phyloP scores from a whole-genome alignment of 2,113 vertebrate genomes.

The Albula goreensis region DNA sequence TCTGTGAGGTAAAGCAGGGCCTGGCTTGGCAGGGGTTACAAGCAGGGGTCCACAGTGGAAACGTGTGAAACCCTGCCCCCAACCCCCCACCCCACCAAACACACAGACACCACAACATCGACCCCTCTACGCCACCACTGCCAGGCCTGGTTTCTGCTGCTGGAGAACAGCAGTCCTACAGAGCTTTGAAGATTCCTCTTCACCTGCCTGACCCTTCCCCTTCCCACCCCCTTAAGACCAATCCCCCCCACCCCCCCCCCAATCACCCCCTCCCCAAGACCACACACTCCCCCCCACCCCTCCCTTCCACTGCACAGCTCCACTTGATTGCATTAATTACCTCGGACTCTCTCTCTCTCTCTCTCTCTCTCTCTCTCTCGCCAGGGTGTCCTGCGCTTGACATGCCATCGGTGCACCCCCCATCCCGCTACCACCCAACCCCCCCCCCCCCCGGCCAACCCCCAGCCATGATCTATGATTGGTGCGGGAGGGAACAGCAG shows the following conservation, averaged over 20 bases:
- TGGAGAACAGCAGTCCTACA: conserved; percentile 29
- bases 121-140: neutral
- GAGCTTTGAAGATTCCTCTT: conserved; percentile 43
- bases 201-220: neutral
- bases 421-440: too few species aligned
- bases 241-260: too few species aligned
- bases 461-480: too few species aligned
- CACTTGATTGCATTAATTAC: conserved; percentile 48
- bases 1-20: conserved; percentile 17
- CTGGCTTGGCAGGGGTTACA: conserved; percentile 14
- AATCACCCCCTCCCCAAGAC: too few species aligned
- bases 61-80: neutral
- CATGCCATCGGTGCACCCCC: conserved; percentile 8
- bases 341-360: conserved; percentile 20
- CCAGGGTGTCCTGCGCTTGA: conserved; percentile 23
- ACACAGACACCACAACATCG: neutral
- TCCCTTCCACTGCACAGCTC: conserved; percentile 28
- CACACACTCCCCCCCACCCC: neutral
- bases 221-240: conserved; percentile 10
- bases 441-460: too few species aligned
- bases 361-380: conserved; percentile 10
- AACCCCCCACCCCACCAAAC: neutral
- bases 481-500: conserved; percentile 2
- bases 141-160: neutral
- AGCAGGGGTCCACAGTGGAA: conserved; percentile 1